phyloP scores from a whole-genome alignment of 2,797 vertebrate genomes.

The Clarias fuscus region DNA sequence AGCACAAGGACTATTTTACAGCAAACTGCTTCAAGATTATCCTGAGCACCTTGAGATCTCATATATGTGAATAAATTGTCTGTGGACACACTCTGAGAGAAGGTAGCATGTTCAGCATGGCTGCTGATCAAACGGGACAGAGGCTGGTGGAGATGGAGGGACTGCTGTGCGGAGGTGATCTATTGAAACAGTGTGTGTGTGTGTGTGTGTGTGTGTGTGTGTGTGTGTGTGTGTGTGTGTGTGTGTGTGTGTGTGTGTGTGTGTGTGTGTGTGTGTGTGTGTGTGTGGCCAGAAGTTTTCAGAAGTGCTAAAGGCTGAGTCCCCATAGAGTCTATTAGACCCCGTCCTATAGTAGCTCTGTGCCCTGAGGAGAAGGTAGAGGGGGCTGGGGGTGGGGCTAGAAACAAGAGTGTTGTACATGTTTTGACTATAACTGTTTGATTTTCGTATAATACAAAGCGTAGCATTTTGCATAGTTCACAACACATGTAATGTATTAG shows the following conservation, averaged over 20 bases:
- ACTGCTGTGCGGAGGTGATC: conserved; percentile 44
- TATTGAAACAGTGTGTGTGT: conserved; percentile 4
- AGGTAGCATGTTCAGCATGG: conserved; percentile 69
- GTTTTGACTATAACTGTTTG: neutral
- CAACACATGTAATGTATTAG: too few relatives aligned
- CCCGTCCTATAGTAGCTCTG: conserved; percentile 56
- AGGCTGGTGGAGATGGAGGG: conserved; percentile 54
- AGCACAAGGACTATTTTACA: conserved; percentile 37
- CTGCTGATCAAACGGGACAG: conserved; percentile 65
- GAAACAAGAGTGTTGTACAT: conserved; percentile 33
- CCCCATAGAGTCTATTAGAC: conserved; percentile 75
- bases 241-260: conserved; percentile 35
- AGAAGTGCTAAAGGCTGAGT: conserved; percentile 76
- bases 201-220: conserved; percentile 40
- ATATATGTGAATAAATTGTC: conserved; percentile 60
- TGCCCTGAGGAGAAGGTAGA: conserved; percentile 39
- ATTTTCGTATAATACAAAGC: neutral
- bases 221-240: conserved; percentile 35
- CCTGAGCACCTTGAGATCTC: conserved; percentile 43
- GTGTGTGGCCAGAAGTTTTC: conserved; percentile 63
- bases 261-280: conserved; percentile 22
- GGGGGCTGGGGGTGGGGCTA: conserved; percentile 26
- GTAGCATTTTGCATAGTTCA: too few relatives aligned
- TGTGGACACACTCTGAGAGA: conserved; percentile 60
- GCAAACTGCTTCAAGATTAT: conserved; percentile 43